These are phyloP conservation scores for Noturus placidus DNA, from an alignment of 2,113 vertebrate genomes.

Conservation along the genomic window DNA sequence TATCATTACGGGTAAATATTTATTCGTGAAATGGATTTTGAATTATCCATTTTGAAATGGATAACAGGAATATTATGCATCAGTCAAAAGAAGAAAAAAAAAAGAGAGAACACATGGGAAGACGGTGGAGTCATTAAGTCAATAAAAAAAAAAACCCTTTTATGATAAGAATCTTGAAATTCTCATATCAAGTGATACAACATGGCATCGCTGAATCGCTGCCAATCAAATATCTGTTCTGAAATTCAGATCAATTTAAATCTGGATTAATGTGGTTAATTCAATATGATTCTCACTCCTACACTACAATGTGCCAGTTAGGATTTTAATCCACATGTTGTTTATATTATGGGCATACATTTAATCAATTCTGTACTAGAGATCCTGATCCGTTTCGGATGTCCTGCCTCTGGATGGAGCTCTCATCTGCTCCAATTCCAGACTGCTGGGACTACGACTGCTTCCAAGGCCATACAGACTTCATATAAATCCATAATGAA, in stretches of 20 bases:
- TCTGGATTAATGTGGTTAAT: not conserved
- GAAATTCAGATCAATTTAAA: not conserved
- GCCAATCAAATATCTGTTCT: not conserved
- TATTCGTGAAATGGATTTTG: slow-evolving; percentile 2
- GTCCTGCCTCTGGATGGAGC: too few species aligned
- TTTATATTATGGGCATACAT: not conserved
- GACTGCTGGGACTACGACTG: too few species aligned
- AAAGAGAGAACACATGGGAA: not conserved
- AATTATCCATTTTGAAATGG: not conserved
- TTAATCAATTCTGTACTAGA: not conserved
- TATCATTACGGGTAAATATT: slow-evolving; percentile 3
- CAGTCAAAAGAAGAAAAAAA: not conserved
- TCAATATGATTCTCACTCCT: not conserved
- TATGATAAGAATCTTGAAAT: not conserved
- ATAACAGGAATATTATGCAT: not conserved
- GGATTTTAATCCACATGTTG: not conserved
- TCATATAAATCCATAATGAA: too few species aligned
- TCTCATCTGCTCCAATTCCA: too few species aligned
- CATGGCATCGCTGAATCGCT: not conserved
- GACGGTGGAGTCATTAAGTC: not conserved
- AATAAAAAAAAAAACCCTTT: slow-evolving; percentile 5
- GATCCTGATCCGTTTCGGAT: too few species aligned
- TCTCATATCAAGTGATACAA: not conserved
- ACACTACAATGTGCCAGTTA: not conserved
- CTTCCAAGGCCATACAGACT: too few species aligned